Conservation (phyloP, 30 jellyfish, hydroid and myxozoan species). For the Rhopilema esculentum region DNA sequence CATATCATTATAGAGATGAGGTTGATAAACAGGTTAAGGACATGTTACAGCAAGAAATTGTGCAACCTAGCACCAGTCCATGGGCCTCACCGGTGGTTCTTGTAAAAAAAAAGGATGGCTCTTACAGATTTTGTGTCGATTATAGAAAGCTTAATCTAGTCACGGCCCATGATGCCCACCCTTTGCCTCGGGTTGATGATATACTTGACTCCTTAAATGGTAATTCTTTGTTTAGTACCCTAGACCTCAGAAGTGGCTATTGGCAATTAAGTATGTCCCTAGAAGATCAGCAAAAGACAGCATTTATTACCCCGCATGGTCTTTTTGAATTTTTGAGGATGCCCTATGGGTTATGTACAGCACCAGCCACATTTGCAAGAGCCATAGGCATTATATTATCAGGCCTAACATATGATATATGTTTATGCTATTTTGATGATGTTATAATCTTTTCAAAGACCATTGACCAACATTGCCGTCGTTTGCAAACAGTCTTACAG, state of each 20-base stretch:
- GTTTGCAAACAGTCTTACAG: slow-evolving; percentile 19
- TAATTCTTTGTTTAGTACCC: slow-evolving; percentile 37
- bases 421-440: slow-evolving; percentile 62
- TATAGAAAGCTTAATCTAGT: slow-evolving; percentile 44
- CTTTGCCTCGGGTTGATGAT: slow-evolving; percentile 69
- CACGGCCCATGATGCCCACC: slow-evolving; percentile 65
- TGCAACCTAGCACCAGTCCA: too few relatives aligned
- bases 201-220: slow-evolving; percentile 41
- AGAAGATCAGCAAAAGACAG: slow-evolving; percentile 38
- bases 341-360: slow-evolving; percentile 29
- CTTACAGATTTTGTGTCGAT: slow-evolving; percentile 54
- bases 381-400: slow-evolving; percentile 47
- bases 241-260: slow-evolving; percentile 66
- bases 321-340: slow-evolving; percentile 6
- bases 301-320: slow-evolving; percentile 51
- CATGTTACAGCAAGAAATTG: too few relatives aligned
- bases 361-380: slow-evolving; percentile 44
- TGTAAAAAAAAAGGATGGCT: too few relatives aligned
- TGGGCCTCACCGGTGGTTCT: too few relatives aligned
- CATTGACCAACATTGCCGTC: slow-evolving; percentile 32
- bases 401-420: slow-evolving; percentile 22
- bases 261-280: slow-evolving; percentile 65
- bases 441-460: slow-evolving; percentile 26
- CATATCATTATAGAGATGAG: too few relatives aligned
- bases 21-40: too few relatives aligned